Conservation (phyloP, 2,888 invertebrate species). For the Lasioglossum malachurum region DNA sequence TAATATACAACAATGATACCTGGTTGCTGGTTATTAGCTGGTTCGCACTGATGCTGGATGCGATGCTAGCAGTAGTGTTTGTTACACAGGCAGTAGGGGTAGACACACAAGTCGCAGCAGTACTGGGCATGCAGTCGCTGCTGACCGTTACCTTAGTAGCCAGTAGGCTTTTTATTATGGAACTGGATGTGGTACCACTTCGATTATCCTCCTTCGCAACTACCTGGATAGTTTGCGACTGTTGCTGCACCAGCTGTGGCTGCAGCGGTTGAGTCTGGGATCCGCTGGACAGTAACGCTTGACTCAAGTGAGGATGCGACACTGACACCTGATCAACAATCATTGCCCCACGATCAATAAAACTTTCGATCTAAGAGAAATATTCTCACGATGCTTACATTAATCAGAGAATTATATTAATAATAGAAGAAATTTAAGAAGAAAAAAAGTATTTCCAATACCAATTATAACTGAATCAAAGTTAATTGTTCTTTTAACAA, state of each 20-base stretch:
- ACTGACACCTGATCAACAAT: slow-evolving; percentile 85
- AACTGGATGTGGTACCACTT: slow-evolving; percentile 88
- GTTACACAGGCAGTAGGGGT: slow-evolving; percentile 84
- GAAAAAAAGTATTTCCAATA: not conserved
- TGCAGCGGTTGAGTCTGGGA: slow-evolving; percentile 75
- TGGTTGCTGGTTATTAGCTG: slow-evolving; percentile 85
- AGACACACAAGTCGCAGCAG: slow-evolving; percentile 84
- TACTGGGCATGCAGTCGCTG: slow-evolving; percentile 86
- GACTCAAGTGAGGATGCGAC: slow-evolving; percentile 88
- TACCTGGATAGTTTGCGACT: slow-evolving; percentile 78
- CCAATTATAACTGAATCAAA: not conserved
- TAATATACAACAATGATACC: slow-evolving; percentile 79
- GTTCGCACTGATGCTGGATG: slow-evolving; percentile 85
- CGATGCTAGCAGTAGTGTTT: slow-evolving; percentile 84
- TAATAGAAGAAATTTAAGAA: not conserved
- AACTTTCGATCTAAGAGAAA: not conserved
- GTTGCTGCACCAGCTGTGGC: slow-evolving; percentile 70
- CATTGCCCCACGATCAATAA: slow-evolving; percentile 33
- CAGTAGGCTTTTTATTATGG: slow-evolving; percentile 96
- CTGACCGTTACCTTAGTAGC: slow-evolving; percentile 94
- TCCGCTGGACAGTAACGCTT: slow-evolving; percentile 86
- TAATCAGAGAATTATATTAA: not conserved
- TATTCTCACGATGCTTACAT: slow-evolving; percentile 47
- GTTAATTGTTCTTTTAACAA: slow-evolving; percentile 68
- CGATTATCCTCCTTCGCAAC: slow-evolving; percentile 81